phyloP scores from a whole-genome alignment of 2,888 invertebrate genomes.

The Melitaea athalia region DNA sequence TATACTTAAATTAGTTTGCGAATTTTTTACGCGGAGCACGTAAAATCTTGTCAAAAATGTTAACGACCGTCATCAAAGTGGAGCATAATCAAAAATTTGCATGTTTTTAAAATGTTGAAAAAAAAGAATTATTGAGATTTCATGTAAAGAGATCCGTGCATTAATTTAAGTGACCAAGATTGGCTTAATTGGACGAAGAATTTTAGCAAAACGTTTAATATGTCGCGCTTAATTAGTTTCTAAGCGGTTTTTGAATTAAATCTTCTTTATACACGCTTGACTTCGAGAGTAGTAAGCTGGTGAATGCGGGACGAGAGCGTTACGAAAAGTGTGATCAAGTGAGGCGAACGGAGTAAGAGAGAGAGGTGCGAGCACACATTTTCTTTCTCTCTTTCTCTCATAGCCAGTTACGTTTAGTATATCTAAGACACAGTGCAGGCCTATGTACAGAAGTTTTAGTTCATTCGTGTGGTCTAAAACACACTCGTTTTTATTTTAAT shows the following conservation, averaged over 20 bases:
- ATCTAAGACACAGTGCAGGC: no score
- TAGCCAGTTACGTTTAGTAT: no score
- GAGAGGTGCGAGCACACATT: no score
- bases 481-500: not conserved
- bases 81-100: constrained; percentile 9
- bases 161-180: constrained; percentile 1
- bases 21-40: constrained; percentile 21
- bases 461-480: not conserved
- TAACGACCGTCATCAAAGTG: constrained; percentile 7
- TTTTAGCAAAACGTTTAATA: not conserved
- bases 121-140: not conserved
- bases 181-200: not conserved
- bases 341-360: no score
- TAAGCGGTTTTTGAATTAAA: not conserved
- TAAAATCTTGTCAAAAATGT: constrained; percentile 19
- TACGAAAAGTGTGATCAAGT: no score
- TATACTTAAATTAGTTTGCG: constrained; percentile 19
- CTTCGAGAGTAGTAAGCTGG: no score
- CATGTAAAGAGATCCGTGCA: not conserved
- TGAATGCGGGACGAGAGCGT: no score
- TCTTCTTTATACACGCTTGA: no score
- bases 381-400: no score
- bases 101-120: constrained; percentile 1
- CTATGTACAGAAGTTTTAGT: no score
- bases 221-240: not conserved